Conservation (phyloP, 2,888 invertebrate species). For the Chrysotoxum bicinctum region DNA sequence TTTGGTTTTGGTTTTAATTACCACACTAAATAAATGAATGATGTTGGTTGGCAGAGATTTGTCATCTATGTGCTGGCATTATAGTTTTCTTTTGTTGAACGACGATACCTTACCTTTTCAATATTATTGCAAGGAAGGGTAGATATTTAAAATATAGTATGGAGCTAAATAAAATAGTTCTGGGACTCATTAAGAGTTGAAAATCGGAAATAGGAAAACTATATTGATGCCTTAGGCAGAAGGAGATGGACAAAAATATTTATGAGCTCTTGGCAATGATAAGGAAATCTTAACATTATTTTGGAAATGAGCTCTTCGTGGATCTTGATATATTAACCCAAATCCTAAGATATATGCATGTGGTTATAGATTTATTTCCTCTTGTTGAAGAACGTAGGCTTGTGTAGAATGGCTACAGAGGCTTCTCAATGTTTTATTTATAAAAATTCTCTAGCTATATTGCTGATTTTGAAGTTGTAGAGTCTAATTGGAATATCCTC, state of each 20-base stretch:
- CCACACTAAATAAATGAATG: slow-evolving; percentile 52
- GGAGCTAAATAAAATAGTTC: not conserved
- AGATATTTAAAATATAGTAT: not conserved
- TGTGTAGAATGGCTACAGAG: no score
- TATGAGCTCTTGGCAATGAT: not conserved
- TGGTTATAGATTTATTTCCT: no score
- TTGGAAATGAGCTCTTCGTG: not conserved
- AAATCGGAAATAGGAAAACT: not conserved
- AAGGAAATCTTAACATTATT: not conserved
- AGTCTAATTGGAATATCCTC: no score
- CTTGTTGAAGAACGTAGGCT: no score
- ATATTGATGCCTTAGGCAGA: not conserved
- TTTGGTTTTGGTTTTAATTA: slow-evolving; percentile 54
- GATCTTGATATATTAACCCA: slow-evolving; percentile 13
- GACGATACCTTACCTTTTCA: not conserved
- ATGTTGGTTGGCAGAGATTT: slow-evolving; percentile 47
- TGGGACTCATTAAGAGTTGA: not conserved
- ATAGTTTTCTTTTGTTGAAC: slow-evolving; percentile 11
- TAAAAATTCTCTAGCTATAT: no score
- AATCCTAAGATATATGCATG: no score
- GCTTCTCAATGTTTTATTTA: no score
- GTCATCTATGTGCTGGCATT: slow-evolving; percentile 51
- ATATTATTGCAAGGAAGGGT: not conserved
- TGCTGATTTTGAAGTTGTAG: no score
- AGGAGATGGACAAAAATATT: slow-evolving; percentile 1